Base-by-base conservation (phyloP, 2,797 vertebrate genomes). In the Cephalopachus bancanus region DNA sequence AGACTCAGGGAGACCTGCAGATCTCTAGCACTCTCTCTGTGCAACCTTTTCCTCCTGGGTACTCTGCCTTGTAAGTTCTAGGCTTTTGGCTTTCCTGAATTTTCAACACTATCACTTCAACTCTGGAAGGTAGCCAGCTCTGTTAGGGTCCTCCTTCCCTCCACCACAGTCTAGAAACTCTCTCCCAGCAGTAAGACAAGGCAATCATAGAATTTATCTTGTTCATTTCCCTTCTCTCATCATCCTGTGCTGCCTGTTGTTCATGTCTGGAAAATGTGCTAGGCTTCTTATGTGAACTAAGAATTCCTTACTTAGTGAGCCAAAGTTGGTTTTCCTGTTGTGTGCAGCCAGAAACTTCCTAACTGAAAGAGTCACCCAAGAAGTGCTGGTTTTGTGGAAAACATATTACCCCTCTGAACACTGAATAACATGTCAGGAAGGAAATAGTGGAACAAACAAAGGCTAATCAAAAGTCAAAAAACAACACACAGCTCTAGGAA, bases 401-500 rank as follows among this genome's bases (percentile, higher is more conserved):
- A 44, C 33, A 10, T 44, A 1, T 67, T 37, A 12, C 44, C 64
- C 33, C 33, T 83, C 62, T 26, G n/a, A 96, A 78, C 24, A 5
- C 53, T 83, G 49, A 84, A 75, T 37, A 88, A n/a, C 20, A 53
- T 24, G 28, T 69, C 26, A 24, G 26, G 57, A 94, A 94, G 15
- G 33, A 89, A 20, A 57, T 22, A 3, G 24, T 20, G 9, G 78
- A 80, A 49, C 53, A 72, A 78, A 75, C 71, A 78, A 67, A 93
- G 44, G 17, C 20, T 79, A 72, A 44, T 60, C 67, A 78, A 81
- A 93, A 78, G 22, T 72, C 57, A 7, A 62, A 91, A 83, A 86
- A 30, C 57, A 49, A 7, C 33, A 37, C 57, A 33, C 62, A 51
- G 24, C 76, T 83, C 9, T 33, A 60, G 59, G 65, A 94, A 81